Conservation (phyloP, 2,113 vertebrate species). For the Mirza zaza region DNA sequence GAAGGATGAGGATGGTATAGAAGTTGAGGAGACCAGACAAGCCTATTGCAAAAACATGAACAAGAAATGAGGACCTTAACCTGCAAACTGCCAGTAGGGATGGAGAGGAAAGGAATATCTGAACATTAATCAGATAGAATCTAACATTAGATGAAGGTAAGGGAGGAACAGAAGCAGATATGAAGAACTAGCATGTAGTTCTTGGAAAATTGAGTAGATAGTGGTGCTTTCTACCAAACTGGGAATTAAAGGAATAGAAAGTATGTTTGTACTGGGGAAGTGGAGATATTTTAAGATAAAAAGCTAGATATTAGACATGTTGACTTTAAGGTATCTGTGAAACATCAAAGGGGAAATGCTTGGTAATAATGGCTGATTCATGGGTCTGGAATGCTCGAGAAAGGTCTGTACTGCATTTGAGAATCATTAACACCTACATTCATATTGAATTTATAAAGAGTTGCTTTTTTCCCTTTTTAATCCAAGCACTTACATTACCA, state of each 20-base stretch:
- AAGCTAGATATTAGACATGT: neutral
- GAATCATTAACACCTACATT: neutral
- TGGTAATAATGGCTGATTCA: neutral
- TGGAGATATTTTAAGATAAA: neutral
- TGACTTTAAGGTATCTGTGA: neutral
- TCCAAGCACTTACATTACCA: neutral
- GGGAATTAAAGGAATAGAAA: neutral
- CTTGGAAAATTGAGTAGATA: neutral
- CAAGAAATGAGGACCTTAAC: neutral
- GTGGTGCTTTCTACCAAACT: neutral
- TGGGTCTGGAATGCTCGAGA: neutral
- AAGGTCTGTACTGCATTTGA: neutral
- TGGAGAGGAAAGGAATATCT: neutral
- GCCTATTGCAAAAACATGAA: neutral
- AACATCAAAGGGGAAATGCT: neutral
- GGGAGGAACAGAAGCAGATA: neutral
- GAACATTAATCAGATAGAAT: neutral
- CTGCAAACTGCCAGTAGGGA: too few relatives aligned
- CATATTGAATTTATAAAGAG: neutral
- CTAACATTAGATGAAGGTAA: neutral
- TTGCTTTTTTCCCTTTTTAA: neutral
- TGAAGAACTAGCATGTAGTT: neutral
- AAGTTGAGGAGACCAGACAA: neutral
- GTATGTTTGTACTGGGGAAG: neutral
- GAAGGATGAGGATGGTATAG: neutral